Evolutionary conservation across 2,888 invertebrate genomes (phyloP).

Genomic region (Bellardia pandia): DNA sequence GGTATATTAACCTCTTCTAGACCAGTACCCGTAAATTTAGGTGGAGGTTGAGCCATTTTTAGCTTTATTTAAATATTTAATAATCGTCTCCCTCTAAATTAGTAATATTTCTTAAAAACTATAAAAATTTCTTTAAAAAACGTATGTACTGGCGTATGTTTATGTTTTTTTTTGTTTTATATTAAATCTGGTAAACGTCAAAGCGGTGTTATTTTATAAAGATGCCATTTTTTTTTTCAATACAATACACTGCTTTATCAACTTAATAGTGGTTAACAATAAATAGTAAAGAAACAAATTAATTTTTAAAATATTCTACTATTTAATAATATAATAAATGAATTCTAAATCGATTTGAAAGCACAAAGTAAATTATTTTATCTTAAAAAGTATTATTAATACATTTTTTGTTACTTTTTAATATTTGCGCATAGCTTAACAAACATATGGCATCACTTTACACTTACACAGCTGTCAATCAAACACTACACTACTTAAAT

Average conservation of each 20-base stretch:
- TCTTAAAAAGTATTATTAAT: not conserved
- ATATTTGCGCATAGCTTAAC: not conserved
- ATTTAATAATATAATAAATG: not conserved
- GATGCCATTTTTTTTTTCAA: not conserved
- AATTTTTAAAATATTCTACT: not conserved
- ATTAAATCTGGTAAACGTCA: not conserved
- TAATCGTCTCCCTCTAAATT: not conserved
- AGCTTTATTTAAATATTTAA: not conserved
- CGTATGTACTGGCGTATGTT: not conserved
- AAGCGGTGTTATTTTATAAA: not conserved
- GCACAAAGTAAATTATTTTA: not conserved
- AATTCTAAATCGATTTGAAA: not conserved
- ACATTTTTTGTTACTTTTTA: not conserved
- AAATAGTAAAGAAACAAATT: not conserved
- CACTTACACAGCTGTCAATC: constrained; percentile 46
- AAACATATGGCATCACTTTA: constrained; percentile 46
- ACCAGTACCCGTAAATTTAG: constrained; percentile 86
- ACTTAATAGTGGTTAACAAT: not conserved
- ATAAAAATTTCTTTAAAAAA: not conserved
- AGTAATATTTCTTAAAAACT: not conserved
- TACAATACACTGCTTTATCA: constrained; percentile 2
- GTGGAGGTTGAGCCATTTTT: constrained; percentile 81
- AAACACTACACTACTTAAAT: constrained; percentile 29
- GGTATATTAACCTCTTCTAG: constrained; percentile 94
- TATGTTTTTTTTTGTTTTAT: not conserved